Conservation (phyloP, 2,797 vertebrate genomes). For the Platyrinchus mystaceus region DNA sequence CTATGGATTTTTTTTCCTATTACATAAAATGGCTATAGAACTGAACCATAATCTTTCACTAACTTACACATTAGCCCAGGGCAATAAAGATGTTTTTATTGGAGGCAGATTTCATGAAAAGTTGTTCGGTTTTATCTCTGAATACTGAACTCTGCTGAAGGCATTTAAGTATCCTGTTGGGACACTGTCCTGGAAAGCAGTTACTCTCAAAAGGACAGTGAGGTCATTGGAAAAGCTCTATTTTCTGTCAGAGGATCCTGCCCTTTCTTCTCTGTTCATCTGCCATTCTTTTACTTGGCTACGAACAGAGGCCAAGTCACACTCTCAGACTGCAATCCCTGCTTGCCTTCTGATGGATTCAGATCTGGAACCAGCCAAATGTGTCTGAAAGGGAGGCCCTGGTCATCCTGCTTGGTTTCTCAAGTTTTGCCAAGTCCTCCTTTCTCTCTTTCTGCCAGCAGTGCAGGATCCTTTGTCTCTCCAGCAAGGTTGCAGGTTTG, state of each 20-base stretch:
- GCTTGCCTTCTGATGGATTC: background rate
- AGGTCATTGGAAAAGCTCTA: background rate
- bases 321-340: background rate
- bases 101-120: slow-evolving; percentile 69
- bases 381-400: background rate
- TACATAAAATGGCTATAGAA: slow-evolving; percentile 58
- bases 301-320: background rate
- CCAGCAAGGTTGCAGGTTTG: background rate
- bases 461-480: background rate
- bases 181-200: slow-evolving; percentile 26
- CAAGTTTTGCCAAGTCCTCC: background rate
- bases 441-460: background rate
- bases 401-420: background rate
- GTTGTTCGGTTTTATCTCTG: slow-evolving; percentile 43
- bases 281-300: background rate
- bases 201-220: background rate
- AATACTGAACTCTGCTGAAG: background rate
- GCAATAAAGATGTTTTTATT: slow-evolving; percentile 71
- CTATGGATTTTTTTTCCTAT: slow-evolving; percentile 54
- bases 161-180: slow-evolving; percentile 33
- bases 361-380: background rate
- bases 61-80: slow-evolving; percentile 66
- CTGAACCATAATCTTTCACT: slow-evolving; percentile 59
- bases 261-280: background rate
- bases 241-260: background rate